Percentiles rank a stretch among this genome's conserved stretches.
Conservation (phyloP, 2,113 vertebrate species). For the Leiothrix lutea region DNA sequence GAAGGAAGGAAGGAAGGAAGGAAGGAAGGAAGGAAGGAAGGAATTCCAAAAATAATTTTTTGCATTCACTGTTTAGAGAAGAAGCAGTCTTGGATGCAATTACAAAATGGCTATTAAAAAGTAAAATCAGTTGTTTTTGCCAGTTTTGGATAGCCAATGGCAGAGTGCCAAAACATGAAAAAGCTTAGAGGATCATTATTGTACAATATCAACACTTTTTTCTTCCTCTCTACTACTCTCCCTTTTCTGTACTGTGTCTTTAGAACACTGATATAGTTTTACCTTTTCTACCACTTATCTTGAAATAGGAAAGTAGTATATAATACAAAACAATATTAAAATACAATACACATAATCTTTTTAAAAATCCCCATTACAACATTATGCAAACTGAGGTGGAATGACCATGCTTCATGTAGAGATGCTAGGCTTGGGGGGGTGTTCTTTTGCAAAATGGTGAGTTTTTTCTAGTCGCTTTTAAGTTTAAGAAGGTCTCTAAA, state of each 20-base stretch:
- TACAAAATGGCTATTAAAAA: not conserved
- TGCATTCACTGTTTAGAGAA: not conserved
- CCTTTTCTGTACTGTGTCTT: not conserved
- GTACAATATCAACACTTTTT: not conserved
- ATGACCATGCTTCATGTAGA: not conserved
- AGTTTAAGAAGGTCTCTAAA: not conserved
- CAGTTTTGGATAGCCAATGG: not conserved
- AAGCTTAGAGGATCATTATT: not conserved
- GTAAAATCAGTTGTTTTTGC: not conserved
- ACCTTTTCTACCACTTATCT: not conserved
- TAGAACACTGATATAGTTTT: not conserved
- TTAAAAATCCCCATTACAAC: fast-evolving
- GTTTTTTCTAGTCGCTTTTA: not conserved
- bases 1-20: not conserved
- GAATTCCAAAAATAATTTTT: not conserved
- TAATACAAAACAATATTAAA: not conserved
- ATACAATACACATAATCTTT: not conserved
- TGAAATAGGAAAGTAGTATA: not conserved
- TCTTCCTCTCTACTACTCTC: not conserved
- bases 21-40: not conserved
- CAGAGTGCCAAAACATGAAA: not conserved
- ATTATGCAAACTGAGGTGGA: not conserved
- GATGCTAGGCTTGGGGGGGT: not conserved
- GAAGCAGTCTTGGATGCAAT: not conserved
- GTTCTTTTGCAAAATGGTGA: not conserved